phyloP scores from a whole-genome alignment of 2,888 invertebrate genomes.

The Coleophora flavipennella region DNA sequence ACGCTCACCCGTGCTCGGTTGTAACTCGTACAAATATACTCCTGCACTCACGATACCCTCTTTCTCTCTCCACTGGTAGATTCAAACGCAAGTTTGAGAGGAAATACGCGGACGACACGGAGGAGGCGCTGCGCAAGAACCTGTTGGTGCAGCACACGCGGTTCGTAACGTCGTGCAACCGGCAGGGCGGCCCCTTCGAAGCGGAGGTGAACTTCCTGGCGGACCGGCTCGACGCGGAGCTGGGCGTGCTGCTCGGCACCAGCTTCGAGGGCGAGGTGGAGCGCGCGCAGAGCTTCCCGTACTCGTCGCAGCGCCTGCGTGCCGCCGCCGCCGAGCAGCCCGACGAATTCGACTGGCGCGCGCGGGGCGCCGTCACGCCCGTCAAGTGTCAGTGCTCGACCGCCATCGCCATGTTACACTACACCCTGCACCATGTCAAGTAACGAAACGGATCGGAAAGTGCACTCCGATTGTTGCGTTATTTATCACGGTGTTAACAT shows the following conservation, averaged over 20 bases:
- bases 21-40: no score
- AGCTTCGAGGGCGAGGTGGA: conserved; percentile 13
- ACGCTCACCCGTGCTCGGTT: no score
- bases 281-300: conserved; percentile 34
- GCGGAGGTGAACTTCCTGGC: conserved; percentile 38
- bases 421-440: no score
- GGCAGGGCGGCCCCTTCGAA: conserved; percentile 42
- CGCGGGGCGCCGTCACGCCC: conserved; percentile 44
- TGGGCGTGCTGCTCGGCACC: conserved; percentile 32
- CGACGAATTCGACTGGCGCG: conserved; percentile 49
- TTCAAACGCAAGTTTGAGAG: conserved; percentile 33
- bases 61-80: conserved; percentile 21
- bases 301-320: conserved; percentile 24
- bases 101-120: conserved; percentile 35
- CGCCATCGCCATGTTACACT: no score
- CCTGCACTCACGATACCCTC: no score
- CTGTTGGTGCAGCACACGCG: conserved; percentile 38
- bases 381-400: conserved; percentile 38
- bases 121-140: conserved; percentile 50
- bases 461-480: no score
- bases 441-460: no score
- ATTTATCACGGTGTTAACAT: no score
- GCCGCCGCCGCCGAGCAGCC: conserved; percentile 31
- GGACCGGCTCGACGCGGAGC: conserved; percentile 41
- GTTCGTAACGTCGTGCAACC: conserved; percentile 42